Evolutionary conservation across 2,113 vertebrate species (phyloP), one percentile per base, ranked within the genome.

Genomic region (Tonatia bakeri): DNA sequence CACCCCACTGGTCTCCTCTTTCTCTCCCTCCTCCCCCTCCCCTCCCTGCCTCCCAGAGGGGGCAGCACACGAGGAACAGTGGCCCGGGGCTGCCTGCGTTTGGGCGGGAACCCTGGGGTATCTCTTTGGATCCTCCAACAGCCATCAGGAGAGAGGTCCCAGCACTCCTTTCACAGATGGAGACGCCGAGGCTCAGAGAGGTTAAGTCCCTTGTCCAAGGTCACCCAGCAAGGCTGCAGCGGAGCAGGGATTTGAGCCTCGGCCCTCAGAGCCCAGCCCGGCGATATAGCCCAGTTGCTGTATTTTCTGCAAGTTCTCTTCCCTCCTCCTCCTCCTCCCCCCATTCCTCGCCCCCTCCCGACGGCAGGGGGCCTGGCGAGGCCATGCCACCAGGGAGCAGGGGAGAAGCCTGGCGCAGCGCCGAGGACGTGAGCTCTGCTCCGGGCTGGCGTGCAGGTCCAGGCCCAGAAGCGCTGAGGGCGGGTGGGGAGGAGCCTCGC

Each of bases 391-490:
- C 43, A 28, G 47, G 64, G 28, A 40, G 16, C 16, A 8, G 36
- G 54, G 26, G 4, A 36, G 43, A 17, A 36, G 17, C 22, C 28
- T 1, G 7, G 59, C 26, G 4, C 86, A 20, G 16, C 22, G 13
- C 11, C 19, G 4, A 10, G 67, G 83, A 7, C 10, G 65, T 61
- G 17, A 13, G 45, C 20, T 26, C 61, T 1, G 45, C 9, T n/a
- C 15, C 33, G 5, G 24, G 26, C 13, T 0, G 10, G 26, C 6
- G 10, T 1, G 1, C 8, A 22, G 50, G 33, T 64, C n/a, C 38
- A 9, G 52, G 20, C 65, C 88, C 11, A 8, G 28, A 70, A 45
- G 13, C 26, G 13, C 79, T 2, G 31, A 52, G 56, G 28, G 26
- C 14, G 0, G 4, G 64, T 59, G 36, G 31, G 40, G 47, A 75